Evolutionary conservation across 2,113 vertebrate genomes (phyloP).

Genomic region (Pomatostomus ruficeps): DNA sequence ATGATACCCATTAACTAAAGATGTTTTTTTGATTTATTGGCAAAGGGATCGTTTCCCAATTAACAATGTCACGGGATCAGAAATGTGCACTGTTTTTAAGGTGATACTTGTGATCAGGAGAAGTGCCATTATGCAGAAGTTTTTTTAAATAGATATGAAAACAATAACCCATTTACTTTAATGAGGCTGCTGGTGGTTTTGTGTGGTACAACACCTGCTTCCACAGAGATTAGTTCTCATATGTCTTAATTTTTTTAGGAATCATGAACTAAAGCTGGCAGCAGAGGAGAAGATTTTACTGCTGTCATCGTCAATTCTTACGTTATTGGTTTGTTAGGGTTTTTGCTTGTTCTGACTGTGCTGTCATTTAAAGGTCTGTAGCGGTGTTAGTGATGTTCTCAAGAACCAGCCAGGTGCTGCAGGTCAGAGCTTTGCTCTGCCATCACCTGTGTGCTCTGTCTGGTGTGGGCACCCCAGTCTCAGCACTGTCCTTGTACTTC

Average conservation of each 20-base stretch:
- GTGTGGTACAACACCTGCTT: neutral
- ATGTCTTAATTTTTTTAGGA: neutral
- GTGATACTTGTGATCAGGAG: neutral
- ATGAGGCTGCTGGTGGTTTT: neutral
- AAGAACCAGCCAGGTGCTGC: neutral
- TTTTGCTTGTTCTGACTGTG: neutral
- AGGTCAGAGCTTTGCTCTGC: neutral
- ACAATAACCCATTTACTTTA: neutral
- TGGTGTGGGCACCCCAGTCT: neutral
- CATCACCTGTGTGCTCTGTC: neutral
- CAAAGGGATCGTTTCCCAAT: neutral
- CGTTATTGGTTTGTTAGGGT: neutral
- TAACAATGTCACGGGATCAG: neutral
- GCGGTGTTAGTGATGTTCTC: neutral
- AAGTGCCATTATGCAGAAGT: neutral
- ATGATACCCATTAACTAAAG: neutral
- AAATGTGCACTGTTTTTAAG: neutral
- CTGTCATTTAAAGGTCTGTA: neutral
- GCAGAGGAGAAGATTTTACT: neutral
- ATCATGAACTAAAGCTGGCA: neutral
- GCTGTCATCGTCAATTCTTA: neutral
- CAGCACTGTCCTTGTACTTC: neutral
- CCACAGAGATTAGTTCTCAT: neutral
- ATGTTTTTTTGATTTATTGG: neutral
- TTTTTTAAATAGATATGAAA: neutral